Evolutionary conservation across 2,113 vertebrate genomes (phyloP), one percentile per base, ranked within the genome.

Genomic region (Speoplatyrhinus poulsoni): DNA sequence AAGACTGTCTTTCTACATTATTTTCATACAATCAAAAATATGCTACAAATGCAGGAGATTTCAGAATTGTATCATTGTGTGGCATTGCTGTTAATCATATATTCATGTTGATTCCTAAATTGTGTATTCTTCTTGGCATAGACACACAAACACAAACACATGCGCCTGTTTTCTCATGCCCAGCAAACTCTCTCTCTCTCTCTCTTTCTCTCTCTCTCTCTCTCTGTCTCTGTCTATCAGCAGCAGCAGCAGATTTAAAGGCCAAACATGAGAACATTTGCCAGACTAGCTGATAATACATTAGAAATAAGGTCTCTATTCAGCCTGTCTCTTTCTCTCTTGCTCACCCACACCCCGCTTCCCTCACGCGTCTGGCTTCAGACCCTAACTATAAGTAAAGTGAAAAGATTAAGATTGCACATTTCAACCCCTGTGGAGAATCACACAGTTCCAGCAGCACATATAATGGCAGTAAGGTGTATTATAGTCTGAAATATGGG

Each of bases 201-300:
- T 32, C 48, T 55, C 16, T 73, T 12, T 59, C 19, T 16, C 13
- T 50, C 16, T 62, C 15, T 60, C 12, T 32, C 48, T 55, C 16
- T 63, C 50, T 15, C 9, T 54, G 3, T 54, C 48, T 11, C 26
- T 52, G 13, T 54, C 48, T 26, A 26, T 26, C 26, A 26, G 26
- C 26, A 26, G 2, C 60, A 53, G 0, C 54, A 64, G 50, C 41
- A 69, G 56, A 72, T 74, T 82, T 69, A 80, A 15, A 75, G 54
- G 8, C 36, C 36, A 77, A 60, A 73, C 57, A 12, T 16, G 53
- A 12, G 61, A 79, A 62, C 58, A 53, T 61, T 77, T 72, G 19
- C 17, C 53, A 68, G 60, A 72, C 16, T 59, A 53, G 52, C 46
- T 55, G 65, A 65, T 76, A 52, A 57, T 53, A 75, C 65, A 66